A percentile compares a stretch with the other conserved stretches of the same genome.
Conservation (phyloP, 2,113 vertebrate genomes). For the Argyrosomus japonicus region DNA sequence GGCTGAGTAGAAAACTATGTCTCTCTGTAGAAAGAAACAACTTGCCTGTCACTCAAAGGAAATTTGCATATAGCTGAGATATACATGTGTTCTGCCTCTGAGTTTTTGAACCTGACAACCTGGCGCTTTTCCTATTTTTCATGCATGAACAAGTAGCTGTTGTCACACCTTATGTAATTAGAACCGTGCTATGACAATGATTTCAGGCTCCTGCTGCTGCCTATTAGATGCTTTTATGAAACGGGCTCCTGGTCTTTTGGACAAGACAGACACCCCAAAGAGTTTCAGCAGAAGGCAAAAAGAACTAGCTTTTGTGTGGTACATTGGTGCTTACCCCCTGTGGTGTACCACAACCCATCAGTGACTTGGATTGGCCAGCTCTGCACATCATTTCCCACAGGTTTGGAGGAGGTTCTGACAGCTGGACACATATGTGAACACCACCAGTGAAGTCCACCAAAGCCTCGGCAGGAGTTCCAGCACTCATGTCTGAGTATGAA, state of each 20-base stretch:
- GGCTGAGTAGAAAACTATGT: no score
- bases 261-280: neutral
- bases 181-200: no score
- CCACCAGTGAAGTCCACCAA: slow-evolving; percentile 92
- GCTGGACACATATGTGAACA: slow-evolving; percentile 81
- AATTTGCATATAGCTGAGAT: no score
- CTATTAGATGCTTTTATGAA: neutral
- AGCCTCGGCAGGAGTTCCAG: slow-evolving; percentile 88
- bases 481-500: slow-evolving; percentile 89
- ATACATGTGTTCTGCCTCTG: no score
- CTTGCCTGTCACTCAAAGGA: no score
- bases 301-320: neutral
- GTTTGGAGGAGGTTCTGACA: slow-evolving; percentile 75
- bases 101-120: no score
- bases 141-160: no score
- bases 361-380: slow-evolving; percentile 80
- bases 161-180: no score
- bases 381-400: slow-evolving; percentile 85
- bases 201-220: no score
- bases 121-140: no score
- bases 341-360: slow-evolving; percentile 88
- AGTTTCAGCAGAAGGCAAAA: neutral
- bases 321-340: slow-evolving; percentile 72
- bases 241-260: neutral
- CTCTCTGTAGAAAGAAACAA: no score